Base-by-base conservation (phyloP, 2,797 vertebrate genomes). In the Gobio occitaniae region DNA sequence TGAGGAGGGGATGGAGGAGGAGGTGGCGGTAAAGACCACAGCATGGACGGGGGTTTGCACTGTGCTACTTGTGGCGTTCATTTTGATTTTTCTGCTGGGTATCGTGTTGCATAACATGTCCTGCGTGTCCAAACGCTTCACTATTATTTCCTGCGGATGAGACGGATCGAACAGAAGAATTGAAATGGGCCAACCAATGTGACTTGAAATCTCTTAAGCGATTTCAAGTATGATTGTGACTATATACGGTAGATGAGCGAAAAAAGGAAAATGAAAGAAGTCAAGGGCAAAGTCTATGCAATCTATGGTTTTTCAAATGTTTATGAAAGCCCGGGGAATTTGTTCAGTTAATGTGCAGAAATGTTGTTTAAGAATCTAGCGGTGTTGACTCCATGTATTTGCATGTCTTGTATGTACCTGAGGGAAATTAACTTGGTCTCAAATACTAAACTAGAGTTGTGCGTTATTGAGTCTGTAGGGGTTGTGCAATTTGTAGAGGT, bases 21-120 rank as follows among this genome's bases (percentile, higher is more conserved):
- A 94, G 38, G 93, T 44, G 9, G 9, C 41, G 1, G 41, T 93
- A 85, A 98, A 97, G 88, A 97, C 95, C 65, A 97, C 97, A 84
- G 96, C 97, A 2, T 98, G 97, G 97, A 97, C 98, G 0, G 97
- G 97, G 1, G 97, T 99, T 90, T 99, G 98, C 95, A 98, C 98
- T 68, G 97, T 99, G 76, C 95, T 99, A 89, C 91, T 99, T 89
- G 97, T 99, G 93, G 98, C 97, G 12, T 97, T 98, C 0, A 97
- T 99, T 87, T 92, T 99, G 81, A 96, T 99, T 86, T 99, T 99
- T 90, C 96, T 99, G 0, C 94, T 99, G 50, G 98, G 96, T 84
- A 99, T 99, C 0, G 97, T 99, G 85, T 97, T 99, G 32, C 98
- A 99, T 95, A 99, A 99, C 94, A 99, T 99, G 97, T 98, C 98